Percentiles rank a stretch among this genome's conserved stretches.
Conservation (phyloP, 2,113 vertebrate species). For the Phrynosoma blainvillii region DNA sequence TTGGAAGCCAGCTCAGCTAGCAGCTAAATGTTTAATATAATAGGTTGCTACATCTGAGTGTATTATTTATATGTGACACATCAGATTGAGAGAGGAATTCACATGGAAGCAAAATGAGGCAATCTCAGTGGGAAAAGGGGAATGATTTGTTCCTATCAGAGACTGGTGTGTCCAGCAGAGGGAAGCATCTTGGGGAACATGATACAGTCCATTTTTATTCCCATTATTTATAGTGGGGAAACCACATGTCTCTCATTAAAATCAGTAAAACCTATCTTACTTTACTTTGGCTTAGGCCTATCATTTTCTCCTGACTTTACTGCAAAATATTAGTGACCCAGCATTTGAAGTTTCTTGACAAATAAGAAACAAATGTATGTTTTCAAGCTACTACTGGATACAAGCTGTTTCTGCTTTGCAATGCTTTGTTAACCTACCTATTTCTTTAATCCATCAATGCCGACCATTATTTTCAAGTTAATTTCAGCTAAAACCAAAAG, state of each 20-base stretch:
- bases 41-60: background rate
- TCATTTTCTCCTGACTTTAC: background rate
- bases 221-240: background rate
- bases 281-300: background rate
- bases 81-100: background rate
- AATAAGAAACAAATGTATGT: background rate
- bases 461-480: background rate
- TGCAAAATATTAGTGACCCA: background rate
- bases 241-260: background rate
- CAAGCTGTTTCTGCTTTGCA: background rate
- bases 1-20: too few species aligned
- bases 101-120: background rate
- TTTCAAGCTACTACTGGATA: background rate
- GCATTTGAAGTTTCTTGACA: background rate
- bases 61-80: background rate
- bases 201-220: background rate
- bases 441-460: background rate
- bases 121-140: background rate
- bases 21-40: background rate
- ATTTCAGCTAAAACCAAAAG: background rate
- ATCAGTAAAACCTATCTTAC: background rate
- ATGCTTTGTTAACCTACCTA: background rate
- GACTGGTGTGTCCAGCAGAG: background rate
- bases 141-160: background rate
- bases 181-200: background rate